Evolutionary conservation across 1,140 invertebrate genomes (phyloP), one percentile per base, ranked within the genome.

Genomic region (Sycobia sp.): DNA sequence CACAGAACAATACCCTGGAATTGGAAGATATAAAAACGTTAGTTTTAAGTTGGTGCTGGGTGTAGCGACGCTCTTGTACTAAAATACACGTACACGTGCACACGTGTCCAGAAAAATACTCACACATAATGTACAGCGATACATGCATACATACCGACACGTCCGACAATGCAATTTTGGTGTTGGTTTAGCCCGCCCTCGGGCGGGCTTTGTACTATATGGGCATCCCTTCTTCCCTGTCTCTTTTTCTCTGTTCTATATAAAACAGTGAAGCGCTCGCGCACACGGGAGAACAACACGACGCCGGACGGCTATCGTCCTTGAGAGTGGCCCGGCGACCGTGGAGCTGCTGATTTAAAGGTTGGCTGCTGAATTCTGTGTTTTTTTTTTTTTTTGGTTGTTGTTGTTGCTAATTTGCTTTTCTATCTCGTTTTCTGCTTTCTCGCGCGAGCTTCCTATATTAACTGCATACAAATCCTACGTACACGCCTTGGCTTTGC

Each of bases 211-310:
- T 23, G 18, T 11, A 53, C 34, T 20, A 34, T 14, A 75, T 56
- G 65, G 69, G 70, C 56, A 69, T 66, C 67, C 43, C 72, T 67
- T 69, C 71, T 70, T 72, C 65, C 75, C 67, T 66, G 8, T 22
- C 29, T 38, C 49, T 51, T 18, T 51, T 16, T 51, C 41, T 44
- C 41, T 65, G 58, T 53, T 18, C 38, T 36, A 27, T 25, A 57
- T 46, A 73, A 57, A 54, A 73, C 77, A 85, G 84, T 85, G 75
- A 86, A 86, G 76, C 81, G 83, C 76, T 85, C 84, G 71, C 84
- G 84, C 69, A 86, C 84, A 69, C 79, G 84, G 67, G 84, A 86
- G 78, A 85, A 85, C 78, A 80, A 78, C 74, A 77, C 77, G 47
- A 77, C 76, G 58, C 72, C 78, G 67, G 77, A 80, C 67, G 80